phyloP scores from a whole-genome alignment of 2,113 vertebrate genomes.

The Phalacrocorax carbo region DNA sequence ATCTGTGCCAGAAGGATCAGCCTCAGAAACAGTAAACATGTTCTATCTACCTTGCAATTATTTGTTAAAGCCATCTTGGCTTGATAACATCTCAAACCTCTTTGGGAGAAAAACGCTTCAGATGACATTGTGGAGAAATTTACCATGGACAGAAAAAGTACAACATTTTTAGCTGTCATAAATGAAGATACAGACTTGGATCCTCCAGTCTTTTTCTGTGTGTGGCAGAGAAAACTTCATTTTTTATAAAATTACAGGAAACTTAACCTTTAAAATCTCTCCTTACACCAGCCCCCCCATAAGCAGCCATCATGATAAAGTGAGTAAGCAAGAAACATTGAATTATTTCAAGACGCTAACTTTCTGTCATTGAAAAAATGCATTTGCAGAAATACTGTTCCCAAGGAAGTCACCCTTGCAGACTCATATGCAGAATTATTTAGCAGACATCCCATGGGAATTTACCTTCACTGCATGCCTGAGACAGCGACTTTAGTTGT shows the following conservation, averaged over 20 bases:
- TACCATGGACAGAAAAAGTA: neutral
- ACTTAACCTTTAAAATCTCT: neutral
- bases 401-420: neutral
- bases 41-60: neutral
- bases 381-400: neutral
- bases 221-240: neutral
- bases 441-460: neutral
- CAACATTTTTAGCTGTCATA: neutral
- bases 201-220: neutral
- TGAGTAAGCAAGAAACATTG: neutral
- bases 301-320: neutral
- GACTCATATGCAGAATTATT: neutral
- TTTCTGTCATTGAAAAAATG: neutral
- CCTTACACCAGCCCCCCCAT: accelerated
- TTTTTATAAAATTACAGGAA: neutral
- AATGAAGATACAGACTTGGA: neutral
- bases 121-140: neutral
- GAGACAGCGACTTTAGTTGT: neutral
- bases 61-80: neutral
- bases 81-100: neutral
- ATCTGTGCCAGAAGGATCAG: neutral
- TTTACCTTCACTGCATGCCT: neutral
- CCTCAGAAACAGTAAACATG: neutral
- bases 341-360: neutral
- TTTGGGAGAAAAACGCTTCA: neutral